phyloP scores from a whole-genome alignment of 2,888 invertebrate species.

The Metacarcinus magister region DNA sequence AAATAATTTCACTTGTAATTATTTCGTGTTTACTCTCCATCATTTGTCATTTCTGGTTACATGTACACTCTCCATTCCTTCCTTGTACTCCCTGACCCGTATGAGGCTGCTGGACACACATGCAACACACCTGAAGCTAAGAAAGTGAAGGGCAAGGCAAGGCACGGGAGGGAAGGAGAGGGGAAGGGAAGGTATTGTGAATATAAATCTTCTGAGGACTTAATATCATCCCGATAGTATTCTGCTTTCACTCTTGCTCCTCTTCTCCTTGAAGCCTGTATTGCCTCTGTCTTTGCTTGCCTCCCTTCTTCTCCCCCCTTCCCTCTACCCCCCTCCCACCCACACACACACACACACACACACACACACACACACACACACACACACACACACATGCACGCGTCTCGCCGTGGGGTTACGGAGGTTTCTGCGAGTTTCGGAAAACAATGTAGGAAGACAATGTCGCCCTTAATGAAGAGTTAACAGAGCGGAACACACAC shows the following conservation, averaged over 20 bases:
- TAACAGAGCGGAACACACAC: not conserved
- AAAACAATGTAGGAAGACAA: slow-evolving; percentile 41
- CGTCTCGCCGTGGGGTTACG: not conserved
- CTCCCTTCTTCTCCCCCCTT: not conserved
- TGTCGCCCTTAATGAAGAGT: slow-evolving; percentile 30
- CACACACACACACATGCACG: too few species aligned
- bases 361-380: too few species aligned
- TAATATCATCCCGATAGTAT: not conserved
- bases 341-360: too few species aligned
- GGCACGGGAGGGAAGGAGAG: not conserved
- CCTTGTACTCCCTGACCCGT: too few species aligned
- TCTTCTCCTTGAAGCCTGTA: not conserved
- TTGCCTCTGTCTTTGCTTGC: not conserved
- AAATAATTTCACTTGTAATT: too few species aligned
- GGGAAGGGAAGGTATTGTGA: not conserved
- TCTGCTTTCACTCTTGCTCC: not conserved
- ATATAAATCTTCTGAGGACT: not conserved
- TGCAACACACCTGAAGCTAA: too few species aligned
- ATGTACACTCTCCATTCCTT: too few species aligned
- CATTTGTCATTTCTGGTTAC: too few species aligned
- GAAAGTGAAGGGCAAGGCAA: not conserved
- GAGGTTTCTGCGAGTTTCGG: not conserved
- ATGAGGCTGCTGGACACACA: too few species aligned
- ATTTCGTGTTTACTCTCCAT: too few species aligned
- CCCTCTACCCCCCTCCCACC: not conserved